Evolutionary conservation across 1,140 invertebrate genomes (phyloP), one percentile per base, ranked within the genome.

Genomic region (Drosophila arawakana): DNA sequence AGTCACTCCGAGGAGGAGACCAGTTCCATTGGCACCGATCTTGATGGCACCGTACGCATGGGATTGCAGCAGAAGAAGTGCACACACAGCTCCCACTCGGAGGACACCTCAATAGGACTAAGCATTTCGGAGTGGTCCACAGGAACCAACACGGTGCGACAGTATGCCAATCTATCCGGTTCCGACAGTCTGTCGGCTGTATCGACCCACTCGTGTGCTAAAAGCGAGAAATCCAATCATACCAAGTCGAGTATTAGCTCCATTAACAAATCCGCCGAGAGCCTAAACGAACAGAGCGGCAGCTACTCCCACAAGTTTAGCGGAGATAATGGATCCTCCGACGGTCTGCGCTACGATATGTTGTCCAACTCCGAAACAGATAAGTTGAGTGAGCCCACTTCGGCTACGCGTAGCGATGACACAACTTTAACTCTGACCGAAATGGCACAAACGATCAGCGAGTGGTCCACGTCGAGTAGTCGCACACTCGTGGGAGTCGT

Each of bases 41-140:
- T 96, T 9, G 96, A 96, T 91, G 96, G 96, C 15, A 97, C 96
- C 0, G 96, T 97, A 0, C 95, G 96, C 90, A 95, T 96, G 80
- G 96, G 95, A 5, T 91, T 96, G 6, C 95, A 96, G 86, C 95
- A 95, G 59, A 96, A 96, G 73, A 93, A 96, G 94, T 95, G 96
- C 92, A 93, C 95, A 58, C 94, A 96, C 91, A 95, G 96, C 92
- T 96, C 96, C 0, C 96, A 96, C 88, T 96, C 96, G 15, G 96
- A 97, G 91, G 96, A 97, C 85, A 97, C 96, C 1, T 97, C 96
- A 0, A 96, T 97, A 91, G 96, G 96, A 13, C 92, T 97, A 34
- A 96, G 96, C 73, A 95, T 96, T 82, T 97, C 96, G 1, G 96
- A 97, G 78, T 97, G 96, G 96, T 97, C 96, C 0, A 97, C 96